These are phyloP conservation scores for Anthoscopus minutus DNA, from an alignment of 2,113 vertebrate genomes.

Conservation along the genomic window DNA sequence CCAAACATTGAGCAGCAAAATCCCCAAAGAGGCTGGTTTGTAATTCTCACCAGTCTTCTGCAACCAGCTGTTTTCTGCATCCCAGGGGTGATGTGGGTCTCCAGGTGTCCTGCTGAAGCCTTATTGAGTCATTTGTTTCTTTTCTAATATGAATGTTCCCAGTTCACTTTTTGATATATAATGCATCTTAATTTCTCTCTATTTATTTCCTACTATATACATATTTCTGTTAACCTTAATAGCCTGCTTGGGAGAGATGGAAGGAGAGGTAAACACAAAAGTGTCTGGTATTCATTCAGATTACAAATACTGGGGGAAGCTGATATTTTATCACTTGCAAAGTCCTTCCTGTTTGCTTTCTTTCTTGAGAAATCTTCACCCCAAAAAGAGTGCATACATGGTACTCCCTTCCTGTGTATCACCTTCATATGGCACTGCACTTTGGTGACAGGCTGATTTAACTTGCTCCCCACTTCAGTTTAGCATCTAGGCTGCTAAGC, in stretches of 20 bases:
- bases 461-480: neutral
- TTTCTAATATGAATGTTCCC: neutral
- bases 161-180: neutral
- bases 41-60: neutral
- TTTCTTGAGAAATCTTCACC: neutral
- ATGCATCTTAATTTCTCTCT: neutral
- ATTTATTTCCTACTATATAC: neutral
- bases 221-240: neutral
- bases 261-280: neutral
- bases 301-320: neutral
- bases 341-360: neutral
- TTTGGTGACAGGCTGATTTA: neutral
- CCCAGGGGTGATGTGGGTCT: neutral
- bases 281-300: neutral
- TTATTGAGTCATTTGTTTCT: neutral
- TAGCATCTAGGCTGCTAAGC: neutral
- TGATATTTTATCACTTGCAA: neutral
- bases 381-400: neutral
- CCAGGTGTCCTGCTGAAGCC: neutral
- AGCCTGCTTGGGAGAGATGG: neutral
- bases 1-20: neutral
- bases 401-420: neutral
- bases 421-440: neutral
- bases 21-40: neutral
- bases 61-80: neutral